Evolutionary conservation across 2,888 invertebrate genomes (phyloP).

Genomic region (Volucella bombylans): DNA sequence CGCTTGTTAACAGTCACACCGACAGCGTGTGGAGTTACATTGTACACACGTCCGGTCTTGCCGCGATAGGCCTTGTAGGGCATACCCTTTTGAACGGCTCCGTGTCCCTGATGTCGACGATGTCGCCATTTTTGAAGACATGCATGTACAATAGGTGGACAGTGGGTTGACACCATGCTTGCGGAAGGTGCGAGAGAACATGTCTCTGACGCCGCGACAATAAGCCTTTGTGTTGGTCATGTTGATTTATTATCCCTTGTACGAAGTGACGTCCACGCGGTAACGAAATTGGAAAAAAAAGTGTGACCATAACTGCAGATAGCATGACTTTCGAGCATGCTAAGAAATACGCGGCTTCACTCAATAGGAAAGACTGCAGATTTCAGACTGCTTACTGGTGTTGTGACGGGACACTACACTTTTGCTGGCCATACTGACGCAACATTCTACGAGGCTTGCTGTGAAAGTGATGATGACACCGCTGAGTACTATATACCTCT

Average conservation of each 20-base stretch:
- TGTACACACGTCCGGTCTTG: constrained; percentile 98
- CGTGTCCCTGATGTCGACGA: constrained; percentile 99
- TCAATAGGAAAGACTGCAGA: too few species aligned
- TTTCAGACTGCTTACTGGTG: too few species aligned
- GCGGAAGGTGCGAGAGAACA: constrained; percentile 98
- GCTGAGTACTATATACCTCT: too few species aligned
- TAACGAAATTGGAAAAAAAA: constrained; percentile 79
- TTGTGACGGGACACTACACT: too few species aligned
- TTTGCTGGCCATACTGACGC: too few species aligned
- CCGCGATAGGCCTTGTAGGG: constrained; percentile 99
- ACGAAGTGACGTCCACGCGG: constrained; percentile 81
- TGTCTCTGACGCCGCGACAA: constrained; percentile 98
- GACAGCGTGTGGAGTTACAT: constrained; percentile 98
- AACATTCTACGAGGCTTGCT: too few species aligned
- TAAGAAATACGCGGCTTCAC: too few species aligned
- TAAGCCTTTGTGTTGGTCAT: constrained; percentile 99
- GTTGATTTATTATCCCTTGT: constrained; percentile 82
- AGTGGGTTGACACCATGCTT: constrained; percentile 97
- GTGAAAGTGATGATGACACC: too few species aligned
- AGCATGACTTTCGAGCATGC: too few species aligned
- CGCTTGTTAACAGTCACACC: constrained; percentile 99
- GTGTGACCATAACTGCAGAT: too few species aligned
- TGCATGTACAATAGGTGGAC: constrained; percentile 98
- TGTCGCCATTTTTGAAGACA: constrained; percentile 99
- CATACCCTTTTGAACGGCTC: constrained; percentile 99